Base-by-base conservation (phyloP, 2,113 vertebrate species). In the Spermophilus dauricus region DNA sequence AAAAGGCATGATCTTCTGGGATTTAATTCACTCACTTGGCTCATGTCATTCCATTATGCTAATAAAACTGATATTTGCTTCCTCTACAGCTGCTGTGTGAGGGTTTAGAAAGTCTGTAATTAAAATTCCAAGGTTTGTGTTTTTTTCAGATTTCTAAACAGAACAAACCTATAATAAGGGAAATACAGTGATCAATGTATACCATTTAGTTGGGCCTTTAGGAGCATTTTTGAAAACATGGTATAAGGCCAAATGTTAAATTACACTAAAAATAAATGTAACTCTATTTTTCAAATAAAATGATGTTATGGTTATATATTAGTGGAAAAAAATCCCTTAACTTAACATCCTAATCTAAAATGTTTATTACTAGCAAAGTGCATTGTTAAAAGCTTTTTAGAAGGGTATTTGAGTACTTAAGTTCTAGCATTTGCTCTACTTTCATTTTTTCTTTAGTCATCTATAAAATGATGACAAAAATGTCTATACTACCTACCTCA, bases 31-130 rank as follows among this genome's bases (percentile, higher is more conserved):
- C 93, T 97, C 96, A 78, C 77, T 97, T 98, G 96, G 51, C 90
- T 96, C 76, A 11, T 95, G 48, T 94, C 97, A 98, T 97, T 97
- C 91, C 86, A 97, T 98, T 96, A 97, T 95, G 90, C 93, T 96
- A 98, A 95, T 96, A 96, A 98, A 98, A 97, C 73, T 78, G n/a
- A 13, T 94, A 91, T 97, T 94, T 97, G 58, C 76, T 97, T 97
- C 72, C 97, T 97, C 77, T 86, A 95, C 85, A 72, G 73, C 37
- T 92, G 51, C n/a, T 88, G 4, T 32, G 11, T 89, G 30, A 10
- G 39, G 10, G 8, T 86, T 97, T 83, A 65, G 32, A 92, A 83
- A 89, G 53, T 72, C 77, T 93, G 1, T 93, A 94, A 96, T 97
- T 97, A 92, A 96, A 97, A 89, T n/a, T 28, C 5, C 65, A 94